Evolutionary conservation across 1,140 invertebrate species (phyloP), one percentile per base, ranked within the genome.

Genomic region (Trichomalopsis sarcophagae): DNA sequence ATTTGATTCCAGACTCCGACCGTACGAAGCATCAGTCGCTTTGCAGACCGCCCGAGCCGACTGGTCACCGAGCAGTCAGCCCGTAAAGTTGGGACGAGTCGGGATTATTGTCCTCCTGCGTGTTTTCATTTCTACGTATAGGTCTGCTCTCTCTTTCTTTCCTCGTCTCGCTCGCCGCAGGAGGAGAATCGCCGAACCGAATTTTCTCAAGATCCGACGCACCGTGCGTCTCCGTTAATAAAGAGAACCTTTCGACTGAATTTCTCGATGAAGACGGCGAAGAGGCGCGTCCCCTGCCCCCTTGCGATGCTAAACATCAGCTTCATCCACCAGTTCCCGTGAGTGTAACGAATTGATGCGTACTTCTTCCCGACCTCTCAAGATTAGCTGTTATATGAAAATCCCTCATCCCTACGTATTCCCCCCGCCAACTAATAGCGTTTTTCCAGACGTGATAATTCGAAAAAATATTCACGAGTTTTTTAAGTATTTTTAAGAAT

Each of bases 41-140:
- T 90, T 88, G 88, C 88, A 89, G 88, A 88, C 86, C 85, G 80
- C n/a, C n/a, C n/a, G n/a, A n/a, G n/a, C 68, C 87, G 87, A 84
- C 68, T 87, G 82, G 81, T 87, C 81, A 85, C 87, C 80, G 82
- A 89, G 9, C 27, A 55, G 50, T 30, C 40, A 89, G 87, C 83
- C 89, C 89, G 90, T 90, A 90, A 91, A 91, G 91, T 91, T 88
- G 89, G 89, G 87, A 36, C 4, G 33, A 86, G 87, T 79, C 88
- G 86, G 89, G 74, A 76, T 76, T 76, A 91, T 91, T 91, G 89
- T 90, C 90, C 88, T 86, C 40, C 86, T 27, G 27, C 78, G 88
- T 87, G 77, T 36, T 78, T 82, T 5, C 23, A 75, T 30, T 21
- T 40, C 17, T 62, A n/a, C 21, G 17, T 62, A 62, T 62, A 62